Evolutionary conservation across 2,797 vertebrate genomes (phyloP), one percentile per base, ranked within the genome.

Genomic region (Melanotaenia maccullochi): DNA sequence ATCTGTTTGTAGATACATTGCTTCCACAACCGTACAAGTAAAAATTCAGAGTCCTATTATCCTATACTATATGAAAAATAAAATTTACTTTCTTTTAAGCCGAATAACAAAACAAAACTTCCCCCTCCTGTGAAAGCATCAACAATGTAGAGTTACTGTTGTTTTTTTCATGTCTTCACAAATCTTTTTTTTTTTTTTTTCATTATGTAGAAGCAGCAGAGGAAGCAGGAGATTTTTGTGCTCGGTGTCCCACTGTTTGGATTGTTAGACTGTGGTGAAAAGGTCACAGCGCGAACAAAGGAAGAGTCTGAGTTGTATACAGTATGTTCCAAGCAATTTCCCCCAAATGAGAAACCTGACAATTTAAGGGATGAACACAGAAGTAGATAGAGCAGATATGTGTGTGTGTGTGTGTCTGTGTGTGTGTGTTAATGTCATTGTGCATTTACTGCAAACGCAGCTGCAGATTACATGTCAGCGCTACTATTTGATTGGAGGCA

Each of bases 271-370:
- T 14, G 44, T 61, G 65, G 61, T 77, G 82, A 85, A 86, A 79
- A 85, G 80, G 78, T 85, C 65, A 79, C 59, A 38, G 0, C 51
- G 13, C 78, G 71, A 85, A 68, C 57, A 70, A 72, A 79, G 22
- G 25, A 69, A 73, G 42, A 65, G 25, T 61, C 56, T 22, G 44
- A 73, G 71, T 76, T 62, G 60, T 75, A 79, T 69, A n/a, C n/a
- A n/a, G n/a, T n/a, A 68, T 72, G 86, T 90, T 90, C 87, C 78
- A 65, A 78, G 78, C 87, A 81, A 87, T 90, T 86, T 85, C 73
- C 81, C 57, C 61, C 71, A 84, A 89, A 87, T 90, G 80, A 89
- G 76, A 88, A 84, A 78, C 65, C 65, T 68, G 65, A 79, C 83
- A 76, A 73, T 84, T 82, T 79, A 81, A 87, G 65, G 59, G 79